Conservation (phyloP, 2,113 vertebrate species). For the Lucifuga dentata region DNA sequence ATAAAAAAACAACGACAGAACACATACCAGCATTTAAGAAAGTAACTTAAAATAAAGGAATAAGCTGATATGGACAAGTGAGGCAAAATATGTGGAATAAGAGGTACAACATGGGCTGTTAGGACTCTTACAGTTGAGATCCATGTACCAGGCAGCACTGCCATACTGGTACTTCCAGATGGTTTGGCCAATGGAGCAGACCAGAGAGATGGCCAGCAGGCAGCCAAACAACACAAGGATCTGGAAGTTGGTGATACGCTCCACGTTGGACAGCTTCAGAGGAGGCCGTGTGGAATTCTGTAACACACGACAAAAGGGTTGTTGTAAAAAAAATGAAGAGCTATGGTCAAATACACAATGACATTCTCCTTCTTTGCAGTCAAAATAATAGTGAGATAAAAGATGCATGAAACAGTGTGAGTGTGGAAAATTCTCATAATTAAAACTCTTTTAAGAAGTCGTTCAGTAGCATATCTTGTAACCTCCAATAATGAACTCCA, state of each 20-base stretch:
- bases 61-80: constrained; percentile 83
- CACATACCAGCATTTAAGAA: constrained; percentile 77
- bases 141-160: constrained; percentile 96
- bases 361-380: background rate
- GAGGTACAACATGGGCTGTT: constrained; percentile 45
- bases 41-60: constrained; percentile 75
- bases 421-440: too few species aligned
- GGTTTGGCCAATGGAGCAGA: constrained; percentile 95
- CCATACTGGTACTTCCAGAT: constrained; percentile 94
- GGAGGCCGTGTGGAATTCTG: constrained; percentile 98
- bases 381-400: background rate
- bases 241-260: constrained; percentile 98
- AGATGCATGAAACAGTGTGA: background rate
- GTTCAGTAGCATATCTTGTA: too few species aligned
- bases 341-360: background rate
- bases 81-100: constrained; percentile 78
- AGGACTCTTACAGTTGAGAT: constrained; percentile 93
- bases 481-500: background rate
- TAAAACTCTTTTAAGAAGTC: too few species aligned
- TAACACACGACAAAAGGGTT: constrained; percentile 44
- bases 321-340: background rate
- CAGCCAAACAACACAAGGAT: constrained; percentile 97
- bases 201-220: constrained; percentile 94
- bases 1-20: constrained; percentile 71
- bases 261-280: constrained; percentile 97